phyloP scores from a whole-genome alignment of 2,113 vertebrate species.

The Labeo rohita region DNA sequence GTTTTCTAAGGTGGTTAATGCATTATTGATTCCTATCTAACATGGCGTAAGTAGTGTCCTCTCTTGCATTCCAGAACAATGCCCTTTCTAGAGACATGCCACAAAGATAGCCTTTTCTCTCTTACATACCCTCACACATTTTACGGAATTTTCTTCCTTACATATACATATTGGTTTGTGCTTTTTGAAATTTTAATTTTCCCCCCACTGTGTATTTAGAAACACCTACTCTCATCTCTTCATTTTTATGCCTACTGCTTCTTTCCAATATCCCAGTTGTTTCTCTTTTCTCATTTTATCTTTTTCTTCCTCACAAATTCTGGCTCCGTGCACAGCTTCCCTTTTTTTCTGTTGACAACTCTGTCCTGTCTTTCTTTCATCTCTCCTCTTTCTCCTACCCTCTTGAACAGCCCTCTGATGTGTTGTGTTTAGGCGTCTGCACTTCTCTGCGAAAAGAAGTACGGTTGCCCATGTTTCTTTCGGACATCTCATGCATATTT shows the following conservation, averaged over 20 bases:
- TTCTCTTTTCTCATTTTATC: constrained; percentile 23
- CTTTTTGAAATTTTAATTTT: background rate
- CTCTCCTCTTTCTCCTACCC: constrained; percentile 51
- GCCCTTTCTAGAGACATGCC: constrained; percentile 33
- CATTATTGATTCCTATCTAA: constrained; percentile 78
- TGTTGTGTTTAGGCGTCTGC: constrained; percentile 69
- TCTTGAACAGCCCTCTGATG: constrained; percentile 71
- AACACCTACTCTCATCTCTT: background rate
- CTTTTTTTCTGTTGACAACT: constrained; percentile 47
- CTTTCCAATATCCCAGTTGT: background rate
- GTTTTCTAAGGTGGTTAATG: constrained; percentile 69
- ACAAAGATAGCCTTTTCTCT: constrained; percentile 31
- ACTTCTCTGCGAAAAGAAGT: constrained; percentile 74
- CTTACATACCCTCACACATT: constrained; percentile 30
- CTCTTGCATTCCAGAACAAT: constrained; percentile 59
- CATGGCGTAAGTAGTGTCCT: constrained; percentile 67
- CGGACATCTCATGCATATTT: constrained; percentile 82
- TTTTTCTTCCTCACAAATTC: constrained; percentile 48
- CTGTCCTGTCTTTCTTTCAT: constrained; percentile 27
- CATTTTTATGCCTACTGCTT: background rate
- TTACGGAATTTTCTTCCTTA: constrained; percentile 12
- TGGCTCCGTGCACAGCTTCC: constrained; percentile 30
- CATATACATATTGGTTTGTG: background rate
- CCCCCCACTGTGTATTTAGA: background rate
- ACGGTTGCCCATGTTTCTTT: constrained; percentile 72